phyloP scores from a whole-genome alignment of 1,140 invertebrate species.

The Drosophila bocqueti region DNA sequence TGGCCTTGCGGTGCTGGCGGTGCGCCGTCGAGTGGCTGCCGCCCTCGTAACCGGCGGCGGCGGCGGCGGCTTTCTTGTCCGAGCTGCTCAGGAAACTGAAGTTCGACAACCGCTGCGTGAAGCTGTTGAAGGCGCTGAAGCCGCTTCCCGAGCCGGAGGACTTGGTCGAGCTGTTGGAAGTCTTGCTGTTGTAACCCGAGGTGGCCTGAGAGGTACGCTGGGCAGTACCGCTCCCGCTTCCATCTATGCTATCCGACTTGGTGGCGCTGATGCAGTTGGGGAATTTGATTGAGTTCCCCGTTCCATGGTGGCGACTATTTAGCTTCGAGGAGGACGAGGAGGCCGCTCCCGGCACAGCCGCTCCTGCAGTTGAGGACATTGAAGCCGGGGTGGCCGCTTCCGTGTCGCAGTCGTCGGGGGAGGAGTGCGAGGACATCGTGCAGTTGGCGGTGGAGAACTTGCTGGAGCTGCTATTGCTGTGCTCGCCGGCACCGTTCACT shows the following conservation, averaged over 20 bases:
- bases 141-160: conserved; percentile 72
- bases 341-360: conserved; percentile 11
- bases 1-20: conserved; percentile 81
- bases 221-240: conserved; percentile 26
- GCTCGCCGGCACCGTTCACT: conserved; percentile 50
- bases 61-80: conserved; percentile 67
- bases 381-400: conserved; percentile 50
- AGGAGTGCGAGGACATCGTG: conserved; percentile 84
- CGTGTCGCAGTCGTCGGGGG: conserved; percentile 70
- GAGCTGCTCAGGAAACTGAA: conserved; percentile 81
- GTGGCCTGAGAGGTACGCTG: conserved; percentile 54
- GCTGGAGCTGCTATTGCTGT: conserved; percentile 84
- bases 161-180: conserved; percentile 81
- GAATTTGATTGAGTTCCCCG: conserved; percentile 76
- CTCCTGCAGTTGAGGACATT: conserved; percentile 35
- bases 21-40: conserved; percentile 60
- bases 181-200: conserved; percentile 79
- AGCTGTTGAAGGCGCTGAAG: conserved; percentile 79
- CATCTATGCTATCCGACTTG: conserved; percentile 80
- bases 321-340: conserved; percentile 39
- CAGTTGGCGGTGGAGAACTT: conserved; percentile 85
- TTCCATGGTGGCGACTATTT: conserved; percentile 59
- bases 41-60: conserved; percentile 58
- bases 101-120: conserved; percentile 81
- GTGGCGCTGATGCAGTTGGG: conserved; percentile 81